These are phyloP conservation scores for Parasteatoda tepidariorum DNA, from an alignment of 1,140 invertebrate species.

Conservation along the genomic window DNA sequence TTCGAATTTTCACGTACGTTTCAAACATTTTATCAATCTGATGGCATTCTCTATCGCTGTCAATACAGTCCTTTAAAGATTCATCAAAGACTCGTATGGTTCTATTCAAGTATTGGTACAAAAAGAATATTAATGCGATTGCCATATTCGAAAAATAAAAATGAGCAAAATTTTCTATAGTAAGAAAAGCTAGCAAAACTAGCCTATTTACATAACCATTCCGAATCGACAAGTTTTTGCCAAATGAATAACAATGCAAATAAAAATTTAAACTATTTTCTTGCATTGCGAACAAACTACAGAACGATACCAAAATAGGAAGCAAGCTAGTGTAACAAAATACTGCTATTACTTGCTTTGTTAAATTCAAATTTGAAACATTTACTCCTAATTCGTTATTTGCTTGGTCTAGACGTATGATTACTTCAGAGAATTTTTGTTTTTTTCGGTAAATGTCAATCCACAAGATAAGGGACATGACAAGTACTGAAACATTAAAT, in stretches of 20 bases:
- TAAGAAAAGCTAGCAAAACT: background rate
- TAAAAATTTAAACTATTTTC: background rate
- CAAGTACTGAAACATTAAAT: background rate
- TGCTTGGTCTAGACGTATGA: background rate
- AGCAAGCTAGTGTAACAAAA: background rate
- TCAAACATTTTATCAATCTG: background rate
- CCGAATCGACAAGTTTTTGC: background rate
- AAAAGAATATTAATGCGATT: background rate
- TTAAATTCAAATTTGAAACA: background rate
- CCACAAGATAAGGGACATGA: background rate
- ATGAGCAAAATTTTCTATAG: slow-evolving; percentile 2
- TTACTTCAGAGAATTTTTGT: background rate
- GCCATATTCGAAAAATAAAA: slow-evolving; percentile 3
- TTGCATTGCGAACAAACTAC: background rate
- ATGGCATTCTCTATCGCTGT: background rate
- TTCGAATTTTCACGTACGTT: background rate
- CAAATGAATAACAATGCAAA: background rate
- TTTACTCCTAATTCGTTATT: background rate
- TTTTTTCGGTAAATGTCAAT: background rate
- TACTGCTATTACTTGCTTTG: background rate
- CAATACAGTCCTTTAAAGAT: background rate
- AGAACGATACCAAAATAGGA: background rate
- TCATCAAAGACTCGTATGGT: background rate
- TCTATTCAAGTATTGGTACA: background rate
- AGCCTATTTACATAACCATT: background rate